Evolutionary conservation across 2,888 invertebrate genomes (phyloP).

Genomic region (Amaurobius ferox): DNA sequence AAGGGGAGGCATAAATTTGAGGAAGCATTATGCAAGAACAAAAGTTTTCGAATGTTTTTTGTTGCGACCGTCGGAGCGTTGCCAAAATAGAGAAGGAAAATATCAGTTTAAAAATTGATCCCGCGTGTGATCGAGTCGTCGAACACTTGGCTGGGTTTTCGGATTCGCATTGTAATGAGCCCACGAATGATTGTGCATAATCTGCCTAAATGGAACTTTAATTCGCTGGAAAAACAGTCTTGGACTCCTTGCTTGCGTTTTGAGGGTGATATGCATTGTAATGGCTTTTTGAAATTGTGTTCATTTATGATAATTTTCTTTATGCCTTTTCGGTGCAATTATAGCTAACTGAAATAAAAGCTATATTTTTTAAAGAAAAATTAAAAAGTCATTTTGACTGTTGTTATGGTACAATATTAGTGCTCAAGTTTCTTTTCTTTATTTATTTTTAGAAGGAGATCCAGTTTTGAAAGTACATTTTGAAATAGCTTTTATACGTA

Average conservation of each 20-base stretch:
- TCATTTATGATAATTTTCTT: too few relatives aligned
- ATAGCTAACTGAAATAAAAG: too few relatives aligned
- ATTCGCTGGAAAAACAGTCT: background rate
- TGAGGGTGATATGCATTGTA: background rate
- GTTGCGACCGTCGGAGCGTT: conserved; percentile 14
- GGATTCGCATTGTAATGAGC: background rate
- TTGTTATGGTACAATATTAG: too few relatives aligned
- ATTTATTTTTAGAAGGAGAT: too few relatives aligned
- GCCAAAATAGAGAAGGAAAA: background rate
- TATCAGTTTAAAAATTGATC: conserved; percentile 3
- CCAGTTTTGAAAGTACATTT: too few relatives aligned
- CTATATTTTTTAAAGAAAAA: too few relatives aligned
- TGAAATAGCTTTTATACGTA: too few relatives aligned
- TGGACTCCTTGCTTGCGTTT: background rate
- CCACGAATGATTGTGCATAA: background rate
- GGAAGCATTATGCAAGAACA: conserved; percentile 52
- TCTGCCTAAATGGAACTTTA: background rate
- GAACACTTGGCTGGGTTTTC: background rate
- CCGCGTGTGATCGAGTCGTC: conserved; percentile 12
- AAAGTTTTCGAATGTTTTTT: conserved; percentile 32
- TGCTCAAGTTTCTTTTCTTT: too few relatives aligned
- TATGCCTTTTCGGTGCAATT: too few relatives aligned
- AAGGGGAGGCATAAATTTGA: conserved; percentile 68
- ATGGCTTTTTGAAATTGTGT: too few relatives aligned
- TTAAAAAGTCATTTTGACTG: too few relatives aligned